Base-by-base conservation (phyloP, 2,797 vertebrate species). In the Peromyscus attwateri region DNA sequence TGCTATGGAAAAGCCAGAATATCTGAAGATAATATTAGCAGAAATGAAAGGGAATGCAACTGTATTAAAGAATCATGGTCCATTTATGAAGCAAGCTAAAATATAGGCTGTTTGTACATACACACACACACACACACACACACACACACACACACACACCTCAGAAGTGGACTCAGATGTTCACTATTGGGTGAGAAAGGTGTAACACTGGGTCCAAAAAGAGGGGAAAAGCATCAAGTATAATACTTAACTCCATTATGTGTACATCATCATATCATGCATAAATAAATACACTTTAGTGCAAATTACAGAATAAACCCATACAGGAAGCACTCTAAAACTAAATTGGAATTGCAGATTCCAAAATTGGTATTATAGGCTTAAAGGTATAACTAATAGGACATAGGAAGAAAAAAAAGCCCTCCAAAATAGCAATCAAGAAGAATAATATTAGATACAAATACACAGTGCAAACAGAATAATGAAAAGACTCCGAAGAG, bases 31-130 rank as follows among this genome's bases (percentile, higher is more conserved):
- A 92, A 82, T 73, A 91, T 80, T 60, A 85, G 55, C 70, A 14
- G 57, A 76, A 94, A 94, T 79, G 82, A 52, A 81, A 95, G 12
- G 40, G 89, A 94, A 52, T 55, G 71, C 19, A 89, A 82, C 13
- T 49, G 23, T 82, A 57, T 77, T 62, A 6, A 76, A 92, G 87
- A 85, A 4, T 14, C 9, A 76, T 49, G 40, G 55, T 88, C 49
- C 68, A 92, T 40, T 93, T 95, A 75, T 64, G 12, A 96, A 93
- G 49, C 19, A 89, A 95, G 87, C 25, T 75, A 71, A 94, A 73
- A 77, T 55, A 29, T 71, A 29, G 87, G 75, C 25, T 62, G 81
- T 89, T 79, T 76, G 64, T 13, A 29, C 29, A 66, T 0, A 66
- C 64, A 66, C 27, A 66, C 10, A 29, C 62, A 66, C 27, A 62